Base-by-base conservation (phyloP, 2,797 vertebrate species). In the Apogon talboti region DNA sequence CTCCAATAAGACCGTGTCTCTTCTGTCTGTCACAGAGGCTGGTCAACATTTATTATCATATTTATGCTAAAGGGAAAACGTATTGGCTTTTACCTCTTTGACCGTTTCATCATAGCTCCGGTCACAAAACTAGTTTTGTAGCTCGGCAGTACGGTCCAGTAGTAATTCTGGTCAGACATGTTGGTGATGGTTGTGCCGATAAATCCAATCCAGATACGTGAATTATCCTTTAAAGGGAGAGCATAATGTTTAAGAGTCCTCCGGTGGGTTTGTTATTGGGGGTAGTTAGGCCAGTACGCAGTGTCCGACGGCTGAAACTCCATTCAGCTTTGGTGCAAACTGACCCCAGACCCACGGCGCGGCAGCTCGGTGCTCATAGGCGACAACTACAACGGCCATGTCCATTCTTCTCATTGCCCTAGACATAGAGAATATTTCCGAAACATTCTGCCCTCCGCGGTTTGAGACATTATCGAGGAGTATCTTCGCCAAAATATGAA, bases 91-190 rank as follows among this genome's bases (percentile, higher is more conserved):
- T 93, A 94, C 93, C 93, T 79, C 77, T 91, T 94, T 0, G 92
- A 83, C 68, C 93, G 81, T 70, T 92, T 94, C 89, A 94, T 91
- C 90, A 92, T 92, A 45, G 89, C 92, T 61, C 93, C 93, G 4
- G 91, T 90, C 56, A 94, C 91, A 79, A 94, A 93, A 82, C 90
- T 93, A 67, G 90, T 93, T 87, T 94, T 94, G 85, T 94, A 93
- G 89, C 93, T 94, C 55, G 93, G 92, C 81, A 93, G 59, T 63
- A 94, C 92, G 51, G 93, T 94, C 93, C 93, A 94, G n/a, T 94
- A 94, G 76, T 93, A 92, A 81, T 90, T 93, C 38, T 91, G 93
- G 85, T 94, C 93, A 19, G 92, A 92, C 93, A 94, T 94, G 84
- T 53, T 81, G 81, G 33, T 21, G 71, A 33, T 56, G 56, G 38